Evolutionary conservation across 2,888 invertebrate genomes (phyloP), one percentile per base, ranked within the genome.

Genomic region (Agonopterix alstromeriana): DNA sequence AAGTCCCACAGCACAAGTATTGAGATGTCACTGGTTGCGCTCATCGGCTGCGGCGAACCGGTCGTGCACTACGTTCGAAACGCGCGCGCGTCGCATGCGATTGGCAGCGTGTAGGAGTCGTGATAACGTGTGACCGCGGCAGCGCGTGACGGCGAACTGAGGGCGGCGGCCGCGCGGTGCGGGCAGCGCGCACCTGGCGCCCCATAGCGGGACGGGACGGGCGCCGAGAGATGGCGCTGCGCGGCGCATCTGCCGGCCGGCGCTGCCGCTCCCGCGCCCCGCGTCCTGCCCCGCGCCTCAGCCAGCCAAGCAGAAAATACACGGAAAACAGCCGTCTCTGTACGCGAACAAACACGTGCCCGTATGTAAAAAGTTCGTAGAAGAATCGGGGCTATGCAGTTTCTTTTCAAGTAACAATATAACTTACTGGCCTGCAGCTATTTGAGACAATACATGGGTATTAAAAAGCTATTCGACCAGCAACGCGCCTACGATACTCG

Each of bases 111-210:
- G 65, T 65, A 55, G 53, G 63, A 67, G 77, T 77, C 77, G 74
- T 69, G 63, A 62, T 57, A 58, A 79, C 12, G 82, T 86, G 74
- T 69, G 54, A 55, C 76, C 77, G 66, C 73, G 75, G 63, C 79
- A 80, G 81, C 85, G 89, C 82, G 83, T 83, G 85, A 74, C 81
- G 79, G 81, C 84, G 81, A 81, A 87, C 87, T 87, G 89, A 76
- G 78, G 82, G 82, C 83, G 82, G 83, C 77, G 80, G 80, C 46
- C 48, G 56, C 68, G 79, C 81, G 74, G 78, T 77, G 79, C 81
- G 74, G 78, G 77, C 81, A 70, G 71, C 75, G 73, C 80, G 82
- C 82, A 79, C 83, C 80, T 80, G 80, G 80, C 78, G 73, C 60
- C 61, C 63, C 67, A 63, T 63, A 8, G 68, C 61, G 57, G 47